phyloP scores from a whole-genome alignment of 2,113 vertebrate genomes.

The Steatornis caripensis region DNA sequence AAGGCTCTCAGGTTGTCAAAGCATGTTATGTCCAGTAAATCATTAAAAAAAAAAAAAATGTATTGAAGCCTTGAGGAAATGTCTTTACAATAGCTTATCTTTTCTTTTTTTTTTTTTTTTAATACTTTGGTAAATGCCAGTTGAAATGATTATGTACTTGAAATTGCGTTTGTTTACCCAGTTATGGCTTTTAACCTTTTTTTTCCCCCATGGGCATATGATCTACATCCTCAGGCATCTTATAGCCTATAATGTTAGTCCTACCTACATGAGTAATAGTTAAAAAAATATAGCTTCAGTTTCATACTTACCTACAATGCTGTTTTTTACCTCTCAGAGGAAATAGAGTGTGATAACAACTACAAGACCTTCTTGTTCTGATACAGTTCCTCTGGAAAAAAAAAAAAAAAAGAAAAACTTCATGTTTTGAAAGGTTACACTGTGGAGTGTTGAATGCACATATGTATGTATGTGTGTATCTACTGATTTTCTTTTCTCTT shows the following conservation, averaged over 20 bases:
- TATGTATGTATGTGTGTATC: not conserved
- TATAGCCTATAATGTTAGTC: not conserved
- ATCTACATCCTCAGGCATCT: not conserved
- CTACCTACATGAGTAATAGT: not conserved
- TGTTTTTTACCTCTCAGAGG: not conserved
- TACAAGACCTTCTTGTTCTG: not conserved
- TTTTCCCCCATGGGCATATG: not conserved
- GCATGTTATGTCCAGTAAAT: not conserved
- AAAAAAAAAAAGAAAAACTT: not conserved
- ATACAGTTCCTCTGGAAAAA: not conserved
- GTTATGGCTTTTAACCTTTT: not conserved
- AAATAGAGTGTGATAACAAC: not conserved
- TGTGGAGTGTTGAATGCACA: not conserved
- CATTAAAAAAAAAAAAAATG: not conserved
- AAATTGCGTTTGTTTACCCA: not conserved
- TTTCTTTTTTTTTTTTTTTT: not conserved
- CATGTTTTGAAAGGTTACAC: not conserved
- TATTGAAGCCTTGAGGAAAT: not conserved
- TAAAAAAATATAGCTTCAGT: not conserved
- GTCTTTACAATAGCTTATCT: not conserved
- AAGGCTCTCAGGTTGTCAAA: not conserved
- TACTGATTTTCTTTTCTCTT: not conserved
- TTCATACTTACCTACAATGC: not conserved
- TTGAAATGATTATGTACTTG: not conserved
- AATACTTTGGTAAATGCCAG: not conserved